Conservation (phyloP, 2,797 vertebrate species). For the Rousettus madagascariensis region DNA sequence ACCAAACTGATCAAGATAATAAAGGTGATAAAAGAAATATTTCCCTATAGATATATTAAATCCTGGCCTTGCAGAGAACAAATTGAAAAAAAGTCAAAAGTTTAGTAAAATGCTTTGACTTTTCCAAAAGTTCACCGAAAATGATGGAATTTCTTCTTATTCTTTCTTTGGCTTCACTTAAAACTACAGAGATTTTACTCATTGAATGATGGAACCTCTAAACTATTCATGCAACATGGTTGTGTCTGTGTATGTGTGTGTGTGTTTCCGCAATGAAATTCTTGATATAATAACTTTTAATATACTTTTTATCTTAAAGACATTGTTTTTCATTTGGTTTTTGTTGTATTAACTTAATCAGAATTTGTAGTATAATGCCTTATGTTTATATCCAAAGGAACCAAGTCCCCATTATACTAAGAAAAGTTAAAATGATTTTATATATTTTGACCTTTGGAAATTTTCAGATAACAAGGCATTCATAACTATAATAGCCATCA, state of each 20-base stretch:
- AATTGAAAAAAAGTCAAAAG: neutral
- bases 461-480: neutral
- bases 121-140: neutral
- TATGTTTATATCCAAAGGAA: neutral
- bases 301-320: neutral
- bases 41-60: neutral
- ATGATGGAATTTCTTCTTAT: neutral
- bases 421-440: neutral
- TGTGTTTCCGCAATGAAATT: neutral
- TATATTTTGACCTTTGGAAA: neutral
- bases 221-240: neutral
- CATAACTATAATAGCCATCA: neutral
- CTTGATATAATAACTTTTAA: neutral
- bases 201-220: neutral
- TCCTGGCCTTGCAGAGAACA: neutral
- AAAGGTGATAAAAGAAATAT: slow-evolving; percentile 41
- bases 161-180: neutral
- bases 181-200: neutral
- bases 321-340: neutral
- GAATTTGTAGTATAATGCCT: neutral
- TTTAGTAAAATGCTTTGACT: slow-evolving; percentile 37
- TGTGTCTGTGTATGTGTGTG: neutral
- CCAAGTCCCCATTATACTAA: neutral
- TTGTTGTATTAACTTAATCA: neutral
- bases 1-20: neutral